Conservation (phyloP, 2,888 invertebrate genomes). For the Nemotelus pantherinus region DNA sequence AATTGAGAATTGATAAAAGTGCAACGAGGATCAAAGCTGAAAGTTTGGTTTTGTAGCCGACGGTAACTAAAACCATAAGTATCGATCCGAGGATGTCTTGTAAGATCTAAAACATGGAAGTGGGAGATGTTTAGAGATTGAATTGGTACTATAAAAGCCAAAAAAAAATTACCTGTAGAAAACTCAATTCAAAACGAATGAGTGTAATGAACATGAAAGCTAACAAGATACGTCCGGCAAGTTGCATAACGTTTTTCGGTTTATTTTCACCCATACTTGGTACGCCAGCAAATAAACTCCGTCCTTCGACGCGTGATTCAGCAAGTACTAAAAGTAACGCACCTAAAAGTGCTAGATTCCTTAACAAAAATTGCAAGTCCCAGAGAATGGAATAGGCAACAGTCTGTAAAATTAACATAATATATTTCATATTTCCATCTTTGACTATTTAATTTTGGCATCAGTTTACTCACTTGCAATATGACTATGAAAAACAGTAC, state of each 20-base stretch:
- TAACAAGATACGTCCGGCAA: constrained; percentile 92
- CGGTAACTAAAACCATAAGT: constrained; percentile 93
- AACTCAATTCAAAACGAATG: constrained; percentile 90
- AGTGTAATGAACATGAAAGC: constrained; percentile 99
- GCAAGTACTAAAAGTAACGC: constrained; percentile 95
- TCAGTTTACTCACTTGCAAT: constrained; percentile 77
- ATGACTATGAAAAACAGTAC: constrained; percentile 95
- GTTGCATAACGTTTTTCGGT: constrained; percentile 95
- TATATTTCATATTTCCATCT: background rate
- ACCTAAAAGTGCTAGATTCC: constrained; percentile 96
- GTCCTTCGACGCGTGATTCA: constrained; percentile 93
- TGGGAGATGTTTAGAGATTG: background rate
- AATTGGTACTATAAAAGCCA: background rate
- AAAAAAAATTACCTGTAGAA: constrained; percentile 76
- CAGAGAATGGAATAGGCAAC: constrained; percentile 96
- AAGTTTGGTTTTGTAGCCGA: constrained; percentile 98
- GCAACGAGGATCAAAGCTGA: constrained; percentile 93
- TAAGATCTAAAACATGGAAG: constrained; percentile 72
- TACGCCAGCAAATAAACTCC: constrained; percentile 95
- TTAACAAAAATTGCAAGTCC: constrained; percentile 96
- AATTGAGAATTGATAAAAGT: constrained; percentile 87
- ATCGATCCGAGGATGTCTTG: constrained; percentile 93
- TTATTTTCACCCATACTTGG: constrained; percentile 93
- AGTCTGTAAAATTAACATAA: constrained; percentile 71
- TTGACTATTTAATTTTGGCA: background rate